phyloP scores from a whole-genome alignment of 2,888 invertebrate species.

The Kryphioiulus occultus region DNA sequence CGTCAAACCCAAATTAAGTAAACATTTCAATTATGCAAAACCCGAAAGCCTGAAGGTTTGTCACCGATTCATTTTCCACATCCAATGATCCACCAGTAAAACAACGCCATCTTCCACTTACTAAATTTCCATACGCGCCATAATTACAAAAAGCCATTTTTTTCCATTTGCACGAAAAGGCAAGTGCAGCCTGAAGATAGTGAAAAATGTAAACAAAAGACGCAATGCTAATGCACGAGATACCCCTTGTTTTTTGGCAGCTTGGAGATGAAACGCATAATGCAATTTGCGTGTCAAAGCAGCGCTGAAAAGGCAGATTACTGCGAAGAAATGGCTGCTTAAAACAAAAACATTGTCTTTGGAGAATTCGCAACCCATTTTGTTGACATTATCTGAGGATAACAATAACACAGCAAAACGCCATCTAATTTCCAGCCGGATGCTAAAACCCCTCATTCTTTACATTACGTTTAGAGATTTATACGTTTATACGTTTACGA shows the following conservation, averaged over 20 bases:
- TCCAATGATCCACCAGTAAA: neutral
- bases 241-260: neutral
- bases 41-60: neutral
- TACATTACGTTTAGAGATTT: too few relatives aligned
- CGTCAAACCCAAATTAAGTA: neutral
- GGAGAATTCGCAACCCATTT: neutral
- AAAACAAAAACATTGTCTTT: neutral
- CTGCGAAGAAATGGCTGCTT: neutral
- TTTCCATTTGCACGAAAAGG: neutral
- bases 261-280: neutral
- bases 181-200: neutral
- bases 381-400: neutral
- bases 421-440: neutral
- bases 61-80: neutral
- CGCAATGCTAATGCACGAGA: neutral
- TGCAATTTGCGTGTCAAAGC: conserved; percentile 5
- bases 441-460: too few relatives aligned
- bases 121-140: neutral
- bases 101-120: neutral
- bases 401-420: neutral
- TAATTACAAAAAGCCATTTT: neutral
- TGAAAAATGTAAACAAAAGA: neutral
- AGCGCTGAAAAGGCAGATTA: conserved; percentile 2
- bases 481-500: too few relatives aligned
- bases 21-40: conserved; percentile 5